Percentiles rank a stretch among this genome's conserved stretches.
Evolutionary conservation across 1,140 invertebrate species (phyloP).

Genomic region (Pectinophora gossypiella): DNA sequence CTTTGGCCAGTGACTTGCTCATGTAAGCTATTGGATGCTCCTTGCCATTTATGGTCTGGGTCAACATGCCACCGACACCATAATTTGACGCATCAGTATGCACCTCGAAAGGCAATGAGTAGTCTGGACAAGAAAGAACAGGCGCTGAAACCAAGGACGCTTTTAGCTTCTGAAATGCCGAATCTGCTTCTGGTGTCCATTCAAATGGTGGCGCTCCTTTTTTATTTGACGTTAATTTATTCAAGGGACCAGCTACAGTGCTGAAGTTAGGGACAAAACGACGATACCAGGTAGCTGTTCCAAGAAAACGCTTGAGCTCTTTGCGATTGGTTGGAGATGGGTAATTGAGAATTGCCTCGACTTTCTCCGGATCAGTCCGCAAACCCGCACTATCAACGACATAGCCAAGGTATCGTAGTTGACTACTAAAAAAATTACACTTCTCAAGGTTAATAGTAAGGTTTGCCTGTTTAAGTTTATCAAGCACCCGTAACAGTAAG

Average conservation of each 20-base stretch:
- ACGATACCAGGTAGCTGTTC: constrained; percentile 59
- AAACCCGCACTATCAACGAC: constrained; percentile 32
- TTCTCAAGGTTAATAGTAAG: constrained; percentile 23
- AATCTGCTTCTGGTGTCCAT: constrained; percentile 23
- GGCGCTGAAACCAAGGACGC: constrained; percentile 11
- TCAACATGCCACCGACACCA: constrained; percentile 25
- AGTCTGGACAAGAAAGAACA: constrained; percentile 22
- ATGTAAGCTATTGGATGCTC: constrained; percentile 26
- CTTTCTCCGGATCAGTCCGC: constrained; percentile 46
- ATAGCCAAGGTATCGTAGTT: constrained; percentile 32
- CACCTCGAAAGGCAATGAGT: constrained; percentile 16
- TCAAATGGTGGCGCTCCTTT: constrained; percentile 18
- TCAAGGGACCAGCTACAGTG: constrained; percentile 8
- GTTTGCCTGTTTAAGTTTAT: constrained; percentile 14
- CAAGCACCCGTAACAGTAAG: constrained; percentile 21
- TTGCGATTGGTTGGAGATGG: constrained; percentile 30
- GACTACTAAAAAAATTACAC: constrained; percentile 3
- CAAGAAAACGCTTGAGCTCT: constrained; percentile 45
- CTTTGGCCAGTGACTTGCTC: constrained; percentile 7
- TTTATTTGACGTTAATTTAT: constrained; percentile 37
- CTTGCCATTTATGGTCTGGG: constrained; percentile 14
- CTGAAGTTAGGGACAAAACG: constrained; percentile 42
- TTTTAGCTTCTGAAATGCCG: constrained; percentile 25
- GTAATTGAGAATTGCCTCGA: constrained; percentile 42
- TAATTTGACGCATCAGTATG: constrained; percentile 21